Base-by-base conservation (phyloP, 2,797 vertebrate genomes). In the Thalassophryne amazonica region DNA sequence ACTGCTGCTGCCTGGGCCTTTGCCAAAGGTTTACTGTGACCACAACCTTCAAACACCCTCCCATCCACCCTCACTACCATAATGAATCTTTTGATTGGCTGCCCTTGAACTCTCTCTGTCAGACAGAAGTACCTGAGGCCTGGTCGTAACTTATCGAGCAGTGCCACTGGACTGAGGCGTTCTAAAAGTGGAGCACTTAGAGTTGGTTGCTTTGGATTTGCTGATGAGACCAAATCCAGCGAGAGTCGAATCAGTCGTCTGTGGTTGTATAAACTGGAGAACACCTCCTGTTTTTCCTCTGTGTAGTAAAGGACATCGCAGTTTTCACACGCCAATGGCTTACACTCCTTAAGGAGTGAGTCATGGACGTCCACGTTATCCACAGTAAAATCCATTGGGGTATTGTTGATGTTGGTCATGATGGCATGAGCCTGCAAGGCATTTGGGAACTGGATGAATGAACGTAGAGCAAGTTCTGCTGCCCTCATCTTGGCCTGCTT, bases 401-500 rank as follows among this genome's bases (percentile, higher is more conserved):
- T 69, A 73, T 85, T 81, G 61, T 85, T 45, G 37, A 86, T 60
- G 67, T 78, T 77, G 1, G 87, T 92, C 89, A 93, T 87, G 49
- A 89, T 82, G 22, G 91, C 81, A 15, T 94, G 93, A 28, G 93
- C 93, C 71, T 96, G 96, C 12, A 93, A 90, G 17, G 92, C 89
- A 0, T 96, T 94, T 15, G 94, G 95, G 72, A 96, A 95, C 91
- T 97, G 96, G 34, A 97, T 73, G 0, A 97, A 98, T 0, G 96
- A 97, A 30, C 90, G 88, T 8, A 98, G 90, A 4, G 96, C 96
- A 51, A 92, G 47, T 69, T 98, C 94, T 0, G 95, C 96, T 0
- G 94, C 95, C 11, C 85, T 89, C 94, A 94, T 93, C 88, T 97
- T 97, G n/a, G 94, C 94, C 69, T 93, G 92, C 79, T 95, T 98